phyloP scores from a whole-genome alignment of 2,888 invertebrate species.

The Endotricha flammealis region DNA sequence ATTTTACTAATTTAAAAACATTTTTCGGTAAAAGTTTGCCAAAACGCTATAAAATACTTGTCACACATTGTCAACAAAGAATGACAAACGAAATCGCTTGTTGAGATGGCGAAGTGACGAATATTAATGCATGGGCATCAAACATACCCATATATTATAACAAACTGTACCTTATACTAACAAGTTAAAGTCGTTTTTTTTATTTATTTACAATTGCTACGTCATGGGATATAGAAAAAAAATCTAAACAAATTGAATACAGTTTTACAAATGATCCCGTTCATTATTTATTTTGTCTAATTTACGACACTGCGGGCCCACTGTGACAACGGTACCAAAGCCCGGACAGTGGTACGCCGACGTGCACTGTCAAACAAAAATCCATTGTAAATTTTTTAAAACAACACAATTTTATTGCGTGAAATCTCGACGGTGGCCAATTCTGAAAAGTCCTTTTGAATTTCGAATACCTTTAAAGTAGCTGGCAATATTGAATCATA shows the following conservation, averaged over 20 bases:
- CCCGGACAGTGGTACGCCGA: constrained; percentile 36
- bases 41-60: too few relatives aligned
- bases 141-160: too few relatives aligned
- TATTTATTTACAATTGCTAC: too few relatives aligned
- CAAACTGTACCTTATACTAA: too few relatives aligned
- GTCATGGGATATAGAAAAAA: constrained; percentile 40
- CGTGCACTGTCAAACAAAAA: constrained; percentile 28
- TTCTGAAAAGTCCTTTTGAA: constrained; percentile 48
- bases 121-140: too few relatives aligned
- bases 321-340: constrained; percentile 51
- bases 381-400: constrained; percentile 54
- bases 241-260: constrained; percentile 42
- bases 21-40: too few relatives aligned
- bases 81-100: constrained; percentile 24
- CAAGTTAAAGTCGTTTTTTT: too few relatives aligned
- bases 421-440: constrained; percentile 55
- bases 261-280: constrained; percentile 71
- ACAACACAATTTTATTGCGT: constrained; percentile 59
- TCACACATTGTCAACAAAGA: constrained; percentile 28
- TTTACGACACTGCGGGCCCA: constrained; percentile 61
- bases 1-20: too few relatives aligned
- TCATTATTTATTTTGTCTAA: constrained; percentile 53
- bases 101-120: constrained; percentile 36
- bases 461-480: constrained; percentile 50
- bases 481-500: constrained; percentile 42